phyloP scores from a whole-genome alignment of 2,888 invertebrate species.

The Melipona beecheii region DNA sequence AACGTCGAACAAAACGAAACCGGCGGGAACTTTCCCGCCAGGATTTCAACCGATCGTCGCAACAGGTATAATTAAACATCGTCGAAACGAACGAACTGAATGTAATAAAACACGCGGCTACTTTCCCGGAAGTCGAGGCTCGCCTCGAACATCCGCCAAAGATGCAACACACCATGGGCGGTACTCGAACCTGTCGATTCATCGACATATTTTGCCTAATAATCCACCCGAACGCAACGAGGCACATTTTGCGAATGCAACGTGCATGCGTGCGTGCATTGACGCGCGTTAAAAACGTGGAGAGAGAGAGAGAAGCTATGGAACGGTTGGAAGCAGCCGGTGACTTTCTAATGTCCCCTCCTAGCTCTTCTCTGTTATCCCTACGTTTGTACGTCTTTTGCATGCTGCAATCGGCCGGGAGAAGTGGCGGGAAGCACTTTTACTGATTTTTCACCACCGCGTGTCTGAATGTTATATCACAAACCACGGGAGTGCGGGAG shows the following conservation, averaged over 20 bases:
- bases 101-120: conserved; percentile 28
- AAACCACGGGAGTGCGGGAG: conserved; percentile 78
- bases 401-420: conserved; percentile 77
- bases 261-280: conserved; percentile 1
- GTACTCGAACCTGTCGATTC: neutral
- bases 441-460: conserved; percentile 77
- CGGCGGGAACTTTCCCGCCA: no score
- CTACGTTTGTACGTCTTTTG: conserved; percentile 70
- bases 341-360: conserved; percentile 81
- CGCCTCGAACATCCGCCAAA: neutral
- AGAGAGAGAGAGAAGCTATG: neutral
- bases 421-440: conserved; percentile 77
- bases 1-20: no score
- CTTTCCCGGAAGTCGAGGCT: conserved; percentile 50
- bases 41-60: no score
- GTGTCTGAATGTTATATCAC: conserved; percentile 81
- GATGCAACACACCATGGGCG: conserved; percentile 15
- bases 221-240: neutral
- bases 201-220: neutral
- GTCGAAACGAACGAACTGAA: neutral
- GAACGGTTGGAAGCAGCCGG: conserved; percentile 9
- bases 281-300: neutral
- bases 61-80: no score
- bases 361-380: conserved; percentile 43
- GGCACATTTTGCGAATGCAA: neutral